Conservation (phyloP, 2,888 invertebrate genomes). For the Polydrusus pterygomalis region DNA sequence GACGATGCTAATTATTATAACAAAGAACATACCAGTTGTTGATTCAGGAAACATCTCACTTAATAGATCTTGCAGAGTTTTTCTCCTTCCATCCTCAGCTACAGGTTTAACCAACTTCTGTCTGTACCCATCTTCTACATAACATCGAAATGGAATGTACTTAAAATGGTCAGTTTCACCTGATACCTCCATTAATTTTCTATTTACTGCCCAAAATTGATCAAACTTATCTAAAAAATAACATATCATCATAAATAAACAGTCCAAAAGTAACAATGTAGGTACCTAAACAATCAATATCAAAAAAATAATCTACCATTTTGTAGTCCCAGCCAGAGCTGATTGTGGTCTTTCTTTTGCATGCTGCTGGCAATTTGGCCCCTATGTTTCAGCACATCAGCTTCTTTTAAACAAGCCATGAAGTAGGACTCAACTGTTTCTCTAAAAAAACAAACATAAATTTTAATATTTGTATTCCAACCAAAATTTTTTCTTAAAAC, state of each 20-base stretch:
- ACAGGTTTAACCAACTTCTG: constrained; percentile 87
- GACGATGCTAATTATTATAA: too few relatives aligned
- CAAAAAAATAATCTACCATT: constrained; percentile 79
- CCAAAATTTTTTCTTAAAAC: constrained; percentile 53
- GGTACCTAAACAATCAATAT: background rate
- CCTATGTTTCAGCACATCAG: constrained; percentile 97
- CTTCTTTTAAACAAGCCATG: constrained; percentile 97
- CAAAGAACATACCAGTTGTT: constrained; percentile 69
- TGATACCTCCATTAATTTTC: constrained; percentile 92
- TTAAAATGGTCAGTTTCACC: constrained; percentile 89
- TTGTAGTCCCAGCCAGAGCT: constrained; percentile 94
- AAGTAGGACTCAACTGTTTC: constrained; percentile 95
- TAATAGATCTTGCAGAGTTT: constrained; percentile 83
- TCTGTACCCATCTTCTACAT: constrained; percentile 80
- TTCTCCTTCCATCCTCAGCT: constrained; percentile 82
- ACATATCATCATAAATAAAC: background rate
- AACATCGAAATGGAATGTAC: constrained; percentile 92
- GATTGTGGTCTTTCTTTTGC: constrained; percentile 98
- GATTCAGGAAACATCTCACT: constrained; percentile 81
- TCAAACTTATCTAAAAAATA: constrained; percentile 91
- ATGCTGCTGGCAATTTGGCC: constrained; percentile 91
- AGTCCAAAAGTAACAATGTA: background rate
- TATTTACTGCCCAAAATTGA: constrained; percentile 98
- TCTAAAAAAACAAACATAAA: constrained; percentile 73
- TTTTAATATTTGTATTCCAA: background rate